phyloP scores from a whole-genome alignment of 2,888 invertebrate genomes.

The Cosmia trapezina region DNA sequence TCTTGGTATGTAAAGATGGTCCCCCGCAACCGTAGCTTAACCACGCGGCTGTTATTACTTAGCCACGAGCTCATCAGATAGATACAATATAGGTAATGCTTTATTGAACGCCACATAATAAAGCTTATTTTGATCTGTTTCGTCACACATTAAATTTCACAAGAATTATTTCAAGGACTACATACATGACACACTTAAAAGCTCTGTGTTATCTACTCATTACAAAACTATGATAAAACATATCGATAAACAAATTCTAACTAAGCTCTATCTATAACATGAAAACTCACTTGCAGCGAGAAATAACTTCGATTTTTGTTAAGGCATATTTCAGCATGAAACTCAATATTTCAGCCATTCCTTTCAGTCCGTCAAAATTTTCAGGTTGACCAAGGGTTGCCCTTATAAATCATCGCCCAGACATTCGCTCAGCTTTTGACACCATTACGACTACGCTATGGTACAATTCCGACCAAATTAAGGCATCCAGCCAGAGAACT shows the following conservation, averaged over 20 bases:
- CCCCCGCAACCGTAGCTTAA: too few species aligned
- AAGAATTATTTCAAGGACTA: neutral
- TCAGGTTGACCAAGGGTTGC: constrained; percentile 62
- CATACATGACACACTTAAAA: constrained; percentile 1
- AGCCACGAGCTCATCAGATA: too few species aligned
- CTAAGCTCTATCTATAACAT: constrained; percentile 1
- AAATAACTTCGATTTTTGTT: constrained; percentile 8
- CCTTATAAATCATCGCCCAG: too few species aligned
- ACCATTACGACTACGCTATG: too few species aligned
- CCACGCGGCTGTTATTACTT: too few species aligned
- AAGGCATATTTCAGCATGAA: too few species aligned
- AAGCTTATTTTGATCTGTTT: neutral
- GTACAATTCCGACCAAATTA: too few species aligned
- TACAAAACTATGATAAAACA: constrained; percentile 3
- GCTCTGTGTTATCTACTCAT: constrained; percentile 8
- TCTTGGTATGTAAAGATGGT: too few species aligned
- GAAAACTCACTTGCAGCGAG: constrained; percentile 10
- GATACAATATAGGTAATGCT: too few species aligned
- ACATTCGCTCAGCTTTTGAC: too few species aligned
- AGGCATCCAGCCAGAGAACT: too few species aligned
- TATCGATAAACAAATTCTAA: constrained; percentile 5
- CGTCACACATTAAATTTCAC: neutral
- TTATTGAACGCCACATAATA: too few species aligned
- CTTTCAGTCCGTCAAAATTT: constrained; percentile 56
- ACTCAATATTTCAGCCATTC: constrained; percentile 59